These are phyloP conservation scores for Crocuta crocuta DNA, from an alignment of 2,113 vertebrate species.

Conservation along the genomic window DNA sequence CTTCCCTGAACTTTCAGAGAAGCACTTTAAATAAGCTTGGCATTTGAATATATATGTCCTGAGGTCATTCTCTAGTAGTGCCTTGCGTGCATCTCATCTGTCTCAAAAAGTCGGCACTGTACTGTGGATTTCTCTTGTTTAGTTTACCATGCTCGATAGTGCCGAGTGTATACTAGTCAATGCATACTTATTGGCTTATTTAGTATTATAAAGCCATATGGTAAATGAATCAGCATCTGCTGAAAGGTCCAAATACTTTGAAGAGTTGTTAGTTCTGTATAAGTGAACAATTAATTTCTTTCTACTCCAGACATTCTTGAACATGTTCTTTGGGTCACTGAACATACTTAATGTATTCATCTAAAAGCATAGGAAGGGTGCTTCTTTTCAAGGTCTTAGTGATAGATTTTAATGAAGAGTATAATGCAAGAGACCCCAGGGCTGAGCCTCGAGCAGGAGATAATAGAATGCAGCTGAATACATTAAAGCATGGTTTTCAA, in stretches of 20 bases:
- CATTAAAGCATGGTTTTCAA: slow-evolving; percentile 36
- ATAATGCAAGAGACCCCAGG: slow-evolving; percentile 37
- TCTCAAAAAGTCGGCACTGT: neutral
- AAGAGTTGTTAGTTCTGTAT: neutral
- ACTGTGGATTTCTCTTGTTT: neutral
- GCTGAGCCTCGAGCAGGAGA: slow-evolving; percentile 57
- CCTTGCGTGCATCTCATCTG: neutral
- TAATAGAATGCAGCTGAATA: slow-evolving; percentile 64
- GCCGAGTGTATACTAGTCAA: neutral
- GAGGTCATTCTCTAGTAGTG: neutral
- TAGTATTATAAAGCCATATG: neutral
- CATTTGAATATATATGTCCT: neutral
- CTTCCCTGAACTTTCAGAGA: neutral
- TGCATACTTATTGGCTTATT: neutral
- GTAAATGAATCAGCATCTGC: neutral
- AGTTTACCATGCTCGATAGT: neutral
- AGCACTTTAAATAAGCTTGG: neutral
- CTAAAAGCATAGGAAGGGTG: slow-evolving; percentile 55
- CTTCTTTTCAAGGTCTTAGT: slow-evolving; percentile 72
- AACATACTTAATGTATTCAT: slow-evolving; percentile 73
- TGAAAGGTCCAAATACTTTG: slow-evolving; percentile 18
- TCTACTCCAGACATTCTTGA: slow-evolving; percentile 67
- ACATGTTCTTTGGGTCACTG: slow-evolving; percentile 71
- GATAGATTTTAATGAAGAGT: slow-evolving; percentile 70
- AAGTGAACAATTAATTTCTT: slow-evolving; percentile 70